Base-by-base conservation (phyloP, 2,113 vertebrate species). In the Siniperca chuatsi region DNA sequence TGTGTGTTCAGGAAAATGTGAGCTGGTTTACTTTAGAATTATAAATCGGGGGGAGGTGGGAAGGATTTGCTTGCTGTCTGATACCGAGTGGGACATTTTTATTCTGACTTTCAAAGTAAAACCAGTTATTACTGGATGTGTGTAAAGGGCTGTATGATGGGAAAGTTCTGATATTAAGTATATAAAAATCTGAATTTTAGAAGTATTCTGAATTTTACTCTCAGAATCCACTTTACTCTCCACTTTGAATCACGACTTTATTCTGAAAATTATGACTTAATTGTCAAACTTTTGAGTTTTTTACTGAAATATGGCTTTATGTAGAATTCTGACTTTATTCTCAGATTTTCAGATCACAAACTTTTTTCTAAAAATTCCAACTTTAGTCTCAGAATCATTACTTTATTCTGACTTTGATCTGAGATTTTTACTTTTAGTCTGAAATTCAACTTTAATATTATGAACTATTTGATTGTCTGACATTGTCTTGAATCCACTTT, bases 21-120 rank as follows among this genome's bases (percentile, higher is more conserved):
- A 20, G 73, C 71, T 64, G 72, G 75, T 80, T 85, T 73, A 68
- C 61, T 82, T 85, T 65, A 77, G 71, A 75, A 71, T 81, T 50
- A 75, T 74, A 48, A 85, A 85, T 81, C 68, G 80, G 8, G 40
- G 21, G 64, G 40, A 21, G 18, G 44, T 15, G 66, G 21, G 15
- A 15, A 33, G 67, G 85, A 73, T 66, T 67, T 29, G 16, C 62
- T 6, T 46, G 16, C 52, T 50, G 48, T 68, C 46, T 65, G 15
- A 4, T 16, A 58, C 40, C 29, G 2, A n/a, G 25, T 33, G 11
- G 44, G 23, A 66, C 10, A 75, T 69, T 65, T 50, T 54, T 25
- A 12, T 66, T 79, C 16, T 85, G 64, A 70, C 11, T 42, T 81
- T 37, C 37, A 71, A 69, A 52, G 42, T 66, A 78, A 82, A 84